Conservation (phyloP, 2,797 vertebrate genomes). For the Sebastes variabilis region DNA sequence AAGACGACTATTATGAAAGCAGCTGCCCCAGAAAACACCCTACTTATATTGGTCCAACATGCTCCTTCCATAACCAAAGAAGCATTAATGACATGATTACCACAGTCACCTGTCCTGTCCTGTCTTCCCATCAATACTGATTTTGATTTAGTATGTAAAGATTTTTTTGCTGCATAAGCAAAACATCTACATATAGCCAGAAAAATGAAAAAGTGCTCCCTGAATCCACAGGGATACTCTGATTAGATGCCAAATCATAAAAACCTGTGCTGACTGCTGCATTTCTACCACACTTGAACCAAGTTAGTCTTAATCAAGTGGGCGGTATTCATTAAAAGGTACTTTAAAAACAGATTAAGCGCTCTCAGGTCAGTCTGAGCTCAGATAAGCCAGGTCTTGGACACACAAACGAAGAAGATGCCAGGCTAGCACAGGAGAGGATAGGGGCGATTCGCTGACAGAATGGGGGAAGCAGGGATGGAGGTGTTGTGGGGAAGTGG, state of each 20-base stretch:
- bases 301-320: slow-evolving; percentile 46
- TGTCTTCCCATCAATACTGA: background rate
- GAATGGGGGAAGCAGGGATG: slow-evolving; percentile 56
- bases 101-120: background rate
- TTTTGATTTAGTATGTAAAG: slow-evolving; percentile 5
- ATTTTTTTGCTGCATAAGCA: slow-evolving; percentile 25
- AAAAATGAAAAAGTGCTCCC: slow-evolving; percentile 17
- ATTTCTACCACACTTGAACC: slow-evolving; percentile 34
- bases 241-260: slow-evolving; percentile 53
- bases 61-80: background rate
- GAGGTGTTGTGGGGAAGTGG: slow-evolving; percentile 5
- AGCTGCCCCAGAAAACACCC: background rate
- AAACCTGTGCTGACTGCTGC: slow-evolving; percentile 55
- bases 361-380: slow-evolving; percentile 30
- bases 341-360: slow-evolving; percentile 57
- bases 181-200: slow-evolving; percentile 24
- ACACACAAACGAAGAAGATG: slow-evolving; percentile 6
- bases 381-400: slow-evolving; percentile 30
- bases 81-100: background rate
- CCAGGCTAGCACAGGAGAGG: slow-evolving; percentile 38
- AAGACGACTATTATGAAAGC: background rate
- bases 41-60: background rate
- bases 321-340: slow-evolving; percentile 60
- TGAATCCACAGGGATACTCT: slow-evolving; percentile 28
- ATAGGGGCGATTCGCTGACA: slow-evolving; percentile 44